phyloP scores from a whole-genome alignment of 64 coral and sea anemone species.

The Porites australiensis region DNA sequence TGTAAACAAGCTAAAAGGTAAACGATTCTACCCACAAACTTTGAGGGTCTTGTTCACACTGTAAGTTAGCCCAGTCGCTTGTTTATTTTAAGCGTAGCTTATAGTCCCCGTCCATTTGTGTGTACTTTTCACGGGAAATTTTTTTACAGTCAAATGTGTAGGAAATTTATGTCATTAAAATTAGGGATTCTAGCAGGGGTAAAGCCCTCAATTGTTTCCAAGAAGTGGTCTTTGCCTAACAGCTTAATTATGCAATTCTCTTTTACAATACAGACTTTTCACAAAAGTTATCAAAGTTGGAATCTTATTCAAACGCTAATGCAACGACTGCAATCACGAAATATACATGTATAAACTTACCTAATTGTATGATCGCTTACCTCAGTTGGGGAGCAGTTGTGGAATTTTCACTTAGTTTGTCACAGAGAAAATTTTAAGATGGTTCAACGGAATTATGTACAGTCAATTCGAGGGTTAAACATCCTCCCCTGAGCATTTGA shows the following conservation, averaged over 20 bases:
- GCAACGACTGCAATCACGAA: conserved; percentile 6
- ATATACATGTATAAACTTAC: conserved; percentile 17
- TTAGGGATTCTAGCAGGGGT: neutral
- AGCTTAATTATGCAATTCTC: neutral
- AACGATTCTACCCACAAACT: neutral
- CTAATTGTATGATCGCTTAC: neutral
- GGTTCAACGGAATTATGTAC: too few relatives aligned
- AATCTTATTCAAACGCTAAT: neutral
- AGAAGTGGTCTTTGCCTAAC: neutral
- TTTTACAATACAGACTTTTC: neutral
- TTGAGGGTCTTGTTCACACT: neutral
- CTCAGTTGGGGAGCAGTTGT: neutral
- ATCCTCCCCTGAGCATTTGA: too few relatives aligned
- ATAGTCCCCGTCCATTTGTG: neutral
- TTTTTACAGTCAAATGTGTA: conserved; percentile 17
- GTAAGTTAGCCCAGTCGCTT: neutral
- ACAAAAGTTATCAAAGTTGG: neutral
- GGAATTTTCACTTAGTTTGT: neutral
- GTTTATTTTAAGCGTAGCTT: neutral
- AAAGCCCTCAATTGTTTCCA: neutral
- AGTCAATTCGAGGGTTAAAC: too few relatives aligned
- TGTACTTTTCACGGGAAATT: neutral
- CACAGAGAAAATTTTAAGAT: too few relatives aligned
- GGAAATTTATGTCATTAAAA: conserved; percentile 8
- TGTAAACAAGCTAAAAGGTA: neutral